Evolutionary conservation across 2,797 vertebrate species (phyloP), one percentile per base, ranked within the genome.

Genomic region (Emys orbicularis): DNA sequence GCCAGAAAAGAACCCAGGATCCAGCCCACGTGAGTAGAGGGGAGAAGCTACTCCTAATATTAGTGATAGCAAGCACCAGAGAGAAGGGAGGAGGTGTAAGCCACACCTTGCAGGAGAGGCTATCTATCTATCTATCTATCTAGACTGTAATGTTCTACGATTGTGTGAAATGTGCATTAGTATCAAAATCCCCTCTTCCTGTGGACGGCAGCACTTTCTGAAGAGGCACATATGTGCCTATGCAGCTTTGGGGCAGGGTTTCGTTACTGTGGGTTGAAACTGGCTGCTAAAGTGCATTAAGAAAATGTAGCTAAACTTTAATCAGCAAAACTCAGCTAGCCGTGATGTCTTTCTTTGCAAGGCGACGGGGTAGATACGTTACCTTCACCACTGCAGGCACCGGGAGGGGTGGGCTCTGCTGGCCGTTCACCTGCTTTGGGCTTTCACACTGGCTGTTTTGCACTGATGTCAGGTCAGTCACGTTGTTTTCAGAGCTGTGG

Each of bases 321-420:
- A 47, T 49, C 25, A 47, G 74, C 44, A 31, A 31, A 49, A 29
- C 74, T 31, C 13, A 13, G 44, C 44, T 77, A 25, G 41, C 15
- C 1, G 15, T 23, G 23, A 44, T 74, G 50, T 37, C 19, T 54
- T 23, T 81, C 79, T 54, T 37, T 34, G 79, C 44, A 47, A 77
- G 44, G 74, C 8, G 27, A 16, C 0, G 12, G 27, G 4, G 27
- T 29, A 23, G 50, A n/a, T 11, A 65, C 4, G 11, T 82, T 98
- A 99, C 99, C 99, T 99, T 99, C 77, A 99, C 98, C 1, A 99
- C 98, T 0, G 99, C 97, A 34, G 99, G 98, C 87, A 98, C 95
- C 0, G 98, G 96, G 10, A 98, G 96, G 1, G 98, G 96, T 6
- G 98, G 96, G 81, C 98, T 98, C 4, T 98, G 92, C 89, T 98